A percentile compares a stretch with the other conserved stretches of the same genome.
Conservation (phyloP, 2,888 invertebrate species). For the Tetrapedia diversipes region DNA sequence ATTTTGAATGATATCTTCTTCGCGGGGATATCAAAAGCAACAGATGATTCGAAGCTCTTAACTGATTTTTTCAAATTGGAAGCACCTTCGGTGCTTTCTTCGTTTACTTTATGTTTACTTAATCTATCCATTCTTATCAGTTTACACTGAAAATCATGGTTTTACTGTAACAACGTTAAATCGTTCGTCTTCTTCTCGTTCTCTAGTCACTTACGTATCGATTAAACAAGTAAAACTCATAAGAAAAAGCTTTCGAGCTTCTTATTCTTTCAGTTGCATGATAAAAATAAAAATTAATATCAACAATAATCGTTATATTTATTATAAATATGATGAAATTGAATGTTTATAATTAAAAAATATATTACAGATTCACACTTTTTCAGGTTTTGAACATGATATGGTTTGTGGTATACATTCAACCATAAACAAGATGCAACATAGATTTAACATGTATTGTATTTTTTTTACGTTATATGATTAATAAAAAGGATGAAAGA, state of each 20-base stretch:
- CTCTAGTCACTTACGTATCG: slow-evolving; percentile 23
- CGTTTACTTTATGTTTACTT: not conserved
- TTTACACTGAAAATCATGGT: not conserved
- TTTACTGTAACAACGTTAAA: not conserved
- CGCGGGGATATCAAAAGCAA: not conserved
- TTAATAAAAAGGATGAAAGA: not conserved
- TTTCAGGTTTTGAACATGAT: too few species aligned
- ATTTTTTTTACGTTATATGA: too few species aligned
- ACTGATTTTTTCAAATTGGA: not conserved
- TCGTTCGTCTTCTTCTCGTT: not conserved
- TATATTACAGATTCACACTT: too few species aligned
- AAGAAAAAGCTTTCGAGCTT: not conserved
- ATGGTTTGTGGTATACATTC: too few species aligned
- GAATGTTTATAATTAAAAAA: too few species aligned
- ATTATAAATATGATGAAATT: not conserved
- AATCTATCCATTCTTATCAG: slow-evolving; percentile 27
- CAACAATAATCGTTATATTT: not conserved
- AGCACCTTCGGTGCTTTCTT: not conserved
- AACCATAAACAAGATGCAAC: too few species aligned
- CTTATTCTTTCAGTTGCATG: not conserved
- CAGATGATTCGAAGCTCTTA: not conserved
- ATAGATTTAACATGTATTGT: too few species aligned
- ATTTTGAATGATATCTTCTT: slow-evolving; percentile 15
- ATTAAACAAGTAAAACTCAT: slow-evolving; percentile 45
- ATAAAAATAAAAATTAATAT: not conserved